Conservation (phyloP, 2,113 vertebrate species). For the Budorcas taxicolor region DNA sequence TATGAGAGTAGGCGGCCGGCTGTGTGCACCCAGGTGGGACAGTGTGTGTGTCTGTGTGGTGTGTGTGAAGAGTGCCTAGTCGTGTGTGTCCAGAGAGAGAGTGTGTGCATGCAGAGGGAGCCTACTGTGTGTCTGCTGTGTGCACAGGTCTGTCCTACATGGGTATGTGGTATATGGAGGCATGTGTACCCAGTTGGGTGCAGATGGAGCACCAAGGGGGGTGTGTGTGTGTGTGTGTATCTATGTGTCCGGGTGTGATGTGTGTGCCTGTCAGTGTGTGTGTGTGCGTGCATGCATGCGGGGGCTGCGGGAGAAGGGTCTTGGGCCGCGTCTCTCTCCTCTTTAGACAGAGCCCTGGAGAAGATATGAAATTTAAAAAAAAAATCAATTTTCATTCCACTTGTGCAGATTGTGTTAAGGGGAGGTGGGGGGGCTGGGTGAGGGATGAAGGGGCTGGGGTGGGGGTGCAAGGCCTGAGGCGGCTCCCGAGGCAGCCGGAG, state of each 20-base stretch:
- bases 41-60: not conserved
- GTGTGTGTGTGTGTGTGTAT: not conserved
- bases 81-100: not conserved
- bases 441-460: slow-evolving; percentile 65
- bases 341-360: slow-evolving; percentile 76
- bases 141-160: not conserved
- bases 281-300: fast-evolving
- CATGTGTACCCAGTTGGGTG: not conserved
- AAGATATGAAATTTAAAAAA: slow-evolving; percentile 79
- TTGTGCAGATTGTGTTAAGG: slow-evolving; percentile 76
- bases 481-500: slow-evolving; percentile 60
- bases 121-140: not conserved
- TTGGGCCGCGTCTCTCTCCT: slow-evolving; percentile 66
- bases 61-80: not conserved
- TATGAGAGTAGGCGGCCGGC: not conserved
- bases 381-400: slow-evolving; percentile 79
- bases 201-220: not conserved
- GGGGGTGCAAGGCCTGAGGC: slow-evolving; percentile 64
- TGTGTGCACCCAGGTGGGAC: not conserved
- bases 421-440: slow-evolving; percentile 63
- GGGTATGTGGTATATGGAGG: not conserved
- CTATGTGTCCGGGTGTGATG: not conserved
- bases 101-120: not conserved
- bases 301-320: slow-evolving; percentile 60
- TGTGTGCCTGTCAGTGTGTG: not conserved